These are phyloP conservation scores for Drosophila yooni DNA, from an alignment of 2,888 invertebrate species.

Conservation along the genomic window DNA sequence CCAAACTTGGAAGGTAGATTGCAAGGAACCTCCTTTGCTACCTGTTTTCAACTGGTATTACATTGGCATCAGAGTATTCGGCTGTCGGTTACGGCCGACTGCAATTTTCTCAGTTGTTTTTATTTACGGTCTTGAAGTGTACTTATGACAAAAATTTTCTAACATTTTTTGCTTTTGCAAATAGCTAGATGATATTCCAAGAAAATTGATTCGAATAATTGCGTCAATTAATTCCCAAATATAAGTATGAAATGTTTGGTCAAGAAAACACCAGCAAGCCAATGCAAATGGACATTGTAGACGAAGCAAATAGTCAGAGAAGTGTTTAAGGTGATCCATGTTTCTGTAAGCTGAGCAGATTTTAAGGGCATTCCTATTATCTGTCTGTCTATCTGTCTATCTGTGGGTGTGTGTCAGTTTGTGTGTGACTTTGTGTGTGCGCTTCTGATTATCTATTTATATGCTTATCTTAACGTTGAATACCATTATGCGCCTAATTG, in stretches of 20 bases:
- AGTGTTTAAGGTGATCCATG: background rate
- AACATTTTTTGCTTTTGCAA: too few species aligned
- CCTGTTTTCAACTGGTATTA: too few species aligned
- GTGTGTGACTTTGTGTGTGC: slow-evolving; percentile 1
- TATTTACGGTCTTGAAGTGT: background rate
- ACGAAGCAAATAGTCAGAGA: background rate
- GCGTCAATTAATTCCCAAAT: background rate
- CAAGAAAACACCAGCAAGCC: background rate
- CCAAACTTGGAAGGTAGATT: background rate
- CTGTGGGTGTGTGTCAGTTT: background rate
- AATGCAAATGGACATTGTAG: background rate
- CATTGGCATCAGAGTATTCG: background rate
- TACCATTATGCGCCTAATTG: slow-evolving; percentile 60
- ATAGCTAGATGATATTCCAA: background rate
- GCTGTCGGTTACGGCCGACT: background rate
- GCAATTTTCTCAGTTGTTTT: background rate
- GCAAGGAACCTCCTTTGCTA: background rate
- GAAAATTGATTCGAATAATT: background rate
- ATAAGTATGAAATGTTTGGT: background rate
- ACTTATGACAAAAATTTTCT: too few species aligned
- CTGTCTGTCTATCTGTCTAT: background rate
- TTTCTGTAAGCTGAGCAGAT: background rate
- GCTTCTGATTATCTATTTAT: slow-evolving; percentile 16
- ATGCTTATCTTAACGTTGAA: slow-evolving; percentile 35
- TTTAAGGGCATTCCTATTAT: background rate